Conservation (phyloP, 2,113 vertebrate genomes). For the Pluvialis apricaria region DNA sequence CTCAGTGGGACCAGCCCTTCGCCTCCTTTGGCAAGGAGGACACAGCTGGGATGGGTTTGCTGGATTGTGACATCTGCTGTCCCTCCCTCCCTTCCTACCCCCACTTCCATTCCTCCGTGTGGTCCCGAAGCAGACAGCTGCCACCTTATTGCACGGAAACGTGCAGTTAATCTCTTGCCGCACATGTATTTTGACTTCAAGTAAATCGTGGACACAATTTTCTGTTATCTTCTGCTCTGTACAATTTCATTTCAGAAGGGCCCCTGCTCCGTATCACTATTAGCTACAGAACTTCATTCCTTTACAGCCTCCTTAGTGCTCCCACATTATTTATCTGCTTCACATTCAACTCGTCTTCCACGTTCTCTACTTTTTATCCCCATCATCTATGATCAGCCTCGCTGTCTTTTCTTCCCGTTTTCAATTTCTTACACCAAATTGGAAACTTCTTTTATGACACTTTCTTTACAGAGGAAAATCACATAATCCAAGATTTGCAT, state of each 20-base stretch:
- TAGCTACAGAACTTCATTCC: neutral
- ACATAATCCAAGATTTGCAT: neutral
- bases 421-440: conserved; percentile 52
- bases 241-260: neutral
- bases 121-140: neutral
- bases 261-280: neutral
- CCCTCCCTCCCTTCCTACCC: neutral
- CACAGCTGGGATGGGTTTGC: fast-evolving
- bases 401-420: conserved; percentile 7
- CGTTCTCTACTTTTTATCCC: neutral
- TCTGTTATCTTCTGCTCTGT: neutral
- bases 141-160: neutral
- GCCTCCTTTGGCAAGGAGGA: neutral
- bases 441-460: conserved; percentile 47
- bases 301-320: neutral
- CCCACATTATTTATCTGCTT: neutral
- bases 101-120: neutral
- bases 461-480: neutral
- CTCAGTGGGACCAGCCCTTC: fast-evolving
- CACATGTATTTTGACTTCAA: neutral
- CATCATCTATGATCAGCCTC: conserved; percentile 14
- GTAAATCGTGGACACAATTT: neutral
- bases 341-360: neutral
- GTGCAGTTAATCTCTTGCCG: neutral
- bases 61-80: fast-evolving